Base-by-base conservation (phyloP, 2,888 invertebrate species). In the Leptodirus hochenwartii region DNA sequence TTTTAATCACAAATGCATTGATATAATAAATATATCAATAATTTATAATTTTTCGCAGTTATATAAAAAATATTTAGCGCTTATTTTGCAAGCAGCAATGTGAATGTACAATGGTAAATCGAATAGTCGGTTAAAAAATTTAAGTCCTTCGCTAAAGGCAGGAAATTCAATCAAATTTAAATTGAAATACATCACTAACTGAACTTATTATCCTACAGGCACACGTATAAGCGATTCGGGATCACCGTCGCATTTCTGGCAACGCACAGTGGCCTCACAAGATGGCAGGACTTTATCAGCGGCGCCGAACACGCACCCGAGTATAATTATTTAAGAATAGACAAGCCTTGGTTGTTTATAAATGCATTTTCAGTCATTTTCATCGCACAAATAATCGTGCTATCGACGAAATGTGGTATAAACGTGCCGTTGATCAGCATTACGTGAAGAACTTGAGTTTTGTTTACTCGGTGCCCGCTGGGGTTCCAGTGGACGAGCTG, bases 341-440 rank as follows among this genome's bases (percentile, higher is more conserved):
- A 37, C 13, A 40, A 43, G 39, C 41, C 42, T 47, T 49, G 44
- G 22, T 25, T 31, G 4, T 12, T 22, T 27, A 26, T 14, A 22
- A 33, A 17, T 30, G 15, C 14, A n/a, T 16, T 32, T 17, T 5
- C 26, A 34, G 78, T 29, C 69, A 70, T 43, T 85, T 85, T 46
- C 76, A 77, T 36, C 69, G 72, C 37, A 61, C 70, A 30, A 75
- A 79, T 55, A 72, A 74, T 4, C 65, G 69, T 27, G 75, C 87
- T 2, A 84, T 81, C 27, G 85, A 88, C 48, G 87, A 88, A 51
- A 66, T 79, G 11, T 88, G 85, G 84, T 88, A 88, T 50, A 73
- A 73, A 37, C 66, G 85, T 9, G 85, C 88, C 0, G 84, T 88
- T 1, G 84, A 87, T 41, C 82, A 84, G 43, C 73, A 85, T 54